Conservation (phyloP, 2,797 vertebrate species). For the Aotus griseimembra region DNA sequence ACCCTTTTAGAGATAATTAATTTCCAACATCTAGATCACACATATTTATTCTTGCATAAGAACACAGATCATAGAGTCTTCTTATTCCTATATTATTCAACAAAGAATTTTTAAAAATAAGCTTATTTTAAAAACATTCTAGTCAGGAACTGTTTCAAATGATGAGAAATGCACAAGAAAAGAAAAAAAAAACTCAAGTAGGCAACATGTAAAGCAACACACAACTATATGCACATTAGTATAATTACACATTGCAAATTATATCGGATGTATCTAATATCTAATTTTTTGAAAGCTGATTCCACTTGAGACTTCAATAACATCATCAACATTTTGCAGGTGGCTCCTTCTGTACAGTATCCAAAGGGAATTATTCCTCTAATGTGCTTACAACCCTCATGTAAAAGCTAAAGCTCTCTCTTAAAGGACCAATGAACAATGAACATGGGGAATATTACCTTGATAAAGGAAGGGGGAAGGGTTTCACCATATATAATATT, state of each 20-base stretch:
- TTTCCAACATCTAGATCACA: slow-evolving; percentile 13
- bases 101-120: background rate
- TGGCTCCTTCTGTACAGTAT: slow-evolving; percentile 73
- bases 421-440: slow-evolving; percentile 56
- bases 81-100: slow-evolving; percentile 57
- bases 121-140: slow-evolving; percentile 9
- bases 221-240: slow-evolving; percentile 73
- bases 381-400: slow-evolving; percentile 49
- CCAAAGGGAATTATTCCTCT: slow-evolving; percentile 66
- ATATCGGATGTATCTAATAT: slow-evolving; percentile 81
- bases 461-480: slow-evolving; percentile 17
- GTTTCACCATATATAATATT: background rate
- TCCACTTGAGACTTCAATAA: slow-evolving; percentile 78
- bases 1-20: background rate
- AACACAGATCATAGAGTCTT: background rate
- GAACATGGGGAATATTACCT: slow-evolving; percentile 46
- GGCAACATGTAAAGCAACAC: slow-evolving; percentile 69
- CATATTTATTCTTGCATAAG: slow-evolving; percentile 5
- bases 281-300: slow-evolving; percentile 79
- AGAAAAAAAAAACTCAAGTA: slow-evolving; percentile 67
- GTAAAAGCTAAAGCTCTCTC: slow-evolving; percentile 47
- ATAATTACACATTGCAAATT: slow-evolving; percentile 78
- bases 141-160: slow-evolving; percentile 66
- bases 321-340: slow-evolving; percentile 80
- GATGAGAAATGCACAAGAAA: background rate